A percentile compares a stretch with the other conserved stretches of the same genome.
phyloP scores from a whole-genome alignment of 2,888 invertebrate species.

The Zelleria hepariella region DNA sequence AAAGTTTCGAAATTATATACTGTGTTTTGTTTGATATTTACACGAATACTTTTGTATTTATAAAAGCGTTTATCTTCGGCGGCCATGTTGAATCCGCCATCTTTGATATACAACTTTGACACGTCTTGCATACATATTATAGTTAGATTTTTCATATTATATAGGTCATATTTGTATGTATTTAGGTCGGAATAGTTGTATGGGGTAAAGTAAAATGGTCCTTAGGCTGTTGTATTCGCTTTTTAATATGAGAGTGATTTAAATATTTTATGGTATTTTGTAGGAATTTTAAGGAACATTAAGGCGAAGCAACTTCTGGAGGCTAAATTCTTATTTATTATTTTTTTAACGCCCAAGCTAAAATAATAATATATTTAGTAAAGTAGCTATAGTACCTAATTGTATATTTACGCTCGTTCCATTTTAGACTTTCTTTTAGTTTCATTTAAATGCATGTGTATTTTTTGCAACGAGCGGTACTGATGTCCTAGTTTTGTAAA shows the following conservation, averaged over 20 bases:
- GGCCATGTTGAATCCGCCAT: neutral
- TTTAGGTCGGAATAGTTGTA: no score
- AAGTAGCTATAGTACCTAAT: conserved; percentile 14
- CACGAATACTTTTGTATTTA: neutral
- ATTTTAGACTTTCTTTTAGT: conserved; percentile 19
- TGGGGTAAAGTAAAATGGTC: neutral
- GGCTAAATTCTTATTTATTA: conserved; percentile 30
- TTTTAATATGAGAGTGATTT: conserved; percentile 1
- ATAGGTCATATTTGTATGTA: no score
- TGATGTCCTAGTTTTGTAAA: conserved; percentile 22
- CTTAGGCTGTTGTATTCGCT: neutral
- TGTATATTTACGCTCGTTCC: conserved; percentile 38
- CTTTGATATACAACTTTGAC: no score
- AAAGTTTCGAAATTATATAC: neutral
- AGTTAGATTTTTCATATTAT: no score
- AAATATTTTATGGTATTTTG: neutral
- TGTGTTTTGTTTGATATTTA: neutral
- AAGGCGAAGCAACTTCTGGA: conserved; percentile 6
- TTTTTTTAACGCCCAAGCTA: conserved; percentile 26
- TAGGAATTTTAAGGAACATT: neutral
- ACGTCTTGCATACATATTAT: no score
- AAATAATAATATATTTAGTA: conserved; percentile 12
- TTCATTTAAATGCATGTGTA: conserved; percentile 13
- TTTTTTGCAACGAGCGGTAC: conserved; percentile 36
- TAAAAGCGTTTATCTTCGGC: neutral